These are phyloP conservation scores for Apamea epomidion DNA, from an alignment of 2,888 invertebrate species.

Conservation along the genomic window DNA sequence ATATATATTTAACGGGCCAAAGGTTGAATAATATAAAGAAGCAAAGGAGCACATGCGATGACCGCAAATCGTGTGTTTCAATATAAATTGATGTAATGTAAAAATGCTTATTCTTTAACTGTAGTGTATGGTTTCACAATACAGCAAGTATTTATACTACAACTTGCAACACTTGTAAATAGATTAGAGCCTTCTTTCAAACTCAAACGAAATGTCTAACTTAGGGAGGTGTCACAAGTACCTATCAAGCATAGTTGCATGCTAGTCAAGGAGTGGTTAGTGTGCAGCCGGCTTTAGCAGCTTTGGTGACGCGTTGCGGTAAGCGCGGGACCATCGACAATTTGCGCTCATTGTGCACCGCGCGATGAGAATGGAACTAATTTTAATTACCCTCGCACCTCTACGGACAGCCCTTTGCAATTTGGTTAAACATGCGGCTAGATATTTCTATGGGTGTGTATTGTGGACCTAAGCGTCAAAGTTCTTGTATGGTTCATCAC, in stretches of 20 bases:
- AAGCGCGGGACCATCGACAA: constrained; percentile 57
- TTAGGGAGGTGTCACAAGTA: background rate
- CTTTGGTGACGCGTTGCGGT: constrained; percentile 50
- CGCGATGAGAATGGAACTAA: constrained; percentile 73
- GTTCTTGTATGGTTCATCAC: background rate
- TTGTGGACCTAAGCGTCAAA: background rate
- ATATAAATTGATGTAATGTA: too few species aligned
- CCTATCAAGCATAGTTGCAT: background rate
- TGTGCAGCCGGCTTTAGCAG: constrained; percentile 37
- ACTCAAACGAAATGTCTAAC: background rate
- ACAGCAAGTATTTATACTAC: background rate
- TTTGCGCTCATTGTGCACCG: constrained; percentile 64
- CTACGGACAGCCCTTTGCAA: constrained; percentile 29
- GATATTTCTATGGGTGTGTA: constrained; percentile 2
- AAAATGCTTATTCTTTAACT: too few species aligned
- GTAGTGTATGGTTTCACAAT: too few species aligned
- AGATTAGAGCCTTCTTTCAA: background rate
- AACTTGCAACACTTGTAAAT: background rate
- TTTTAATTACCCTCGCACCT: constrained; percentile 73
- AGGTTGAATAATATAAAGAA: too few species aligned
- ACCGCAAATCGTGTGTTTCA: too few species aligned
- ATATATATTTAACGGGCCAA: background rate
- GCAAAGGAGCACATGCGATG: too few species aligned
- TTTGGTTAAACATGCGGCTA: constrained; percentile 35
- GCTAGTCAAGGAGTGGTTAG: constrained; percentile 11